Percentiles rank a stretch among this genome's conserved stretches.
phyloP scores from a whole-genome alignment of 2,888 invertebrate species.

The Agrochola circellaris region DNA sequence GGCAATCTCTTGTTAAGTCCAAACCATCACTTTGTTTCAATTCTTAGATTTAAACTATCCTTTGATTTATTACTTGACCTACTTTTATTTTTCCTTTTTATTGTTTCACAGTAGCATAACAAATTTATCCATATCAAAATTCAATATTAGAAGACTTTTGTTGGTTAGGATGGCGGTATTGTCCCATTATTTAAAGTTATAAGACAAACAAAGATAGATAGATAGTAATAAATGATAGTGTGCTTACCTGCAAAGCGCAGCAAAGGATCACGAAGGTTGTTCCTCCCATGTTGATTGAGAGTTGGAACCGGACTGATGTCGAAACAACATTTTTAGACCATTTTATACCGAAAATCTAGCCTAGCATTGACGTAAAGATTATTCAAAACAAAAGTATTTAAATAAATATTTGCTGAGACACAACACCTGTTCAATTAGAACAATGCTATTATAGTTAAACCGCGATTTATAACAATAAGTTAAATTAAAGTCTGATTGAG shows the following conservation, averaged over 20 bases:
- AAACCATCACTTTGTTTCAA: not conserved
- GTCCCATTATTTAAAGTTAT: not conserved
- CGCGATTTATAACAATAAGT: constrained; percentile 78
- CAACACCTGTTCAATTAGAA: constrained; percentile 71
- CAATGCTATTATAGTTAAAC: constrained; percentile 72
- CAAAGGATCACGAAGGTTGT: constrained; percentile 87
- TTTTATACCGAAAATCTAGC: constrained; percentile 80
- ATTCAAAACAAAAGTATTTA: constrained; percentile 62
- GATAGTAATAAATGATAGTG: not conserved
- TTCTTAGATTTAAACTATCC: not conserved
- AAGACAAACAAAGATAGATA: not conserved
- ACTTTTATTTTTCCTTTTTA: not conserved
- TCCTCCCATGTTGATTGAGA: constrained; percentile 86
- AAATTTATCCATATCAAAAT: not conserved
- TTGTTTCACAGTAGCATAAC: not conserved
- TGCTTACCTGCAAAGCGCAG: constrained; percentile 86
- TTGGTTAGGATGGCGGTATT: too few species aligned
- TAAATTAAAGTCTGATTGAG: constrained; percentile 77
- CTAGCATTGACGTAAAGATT: constrained; percentile 66
- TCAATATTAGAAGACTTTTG: not conserved
- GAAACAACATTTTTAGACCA: constrained; percentile 57
- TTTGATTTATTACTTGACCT: not conserved
- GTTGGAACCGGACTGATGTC: constrained; percentile 86
- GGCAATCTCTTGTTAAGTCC: too few species aligned
- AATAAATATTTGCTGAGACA: constrained; percentile 78